Evolutionary conservation across 2,797 vertebrate genomes (phyloP), one percentile per base, ranked within the genome.

Genomic region (Megalops cyprinoides): DNA sequence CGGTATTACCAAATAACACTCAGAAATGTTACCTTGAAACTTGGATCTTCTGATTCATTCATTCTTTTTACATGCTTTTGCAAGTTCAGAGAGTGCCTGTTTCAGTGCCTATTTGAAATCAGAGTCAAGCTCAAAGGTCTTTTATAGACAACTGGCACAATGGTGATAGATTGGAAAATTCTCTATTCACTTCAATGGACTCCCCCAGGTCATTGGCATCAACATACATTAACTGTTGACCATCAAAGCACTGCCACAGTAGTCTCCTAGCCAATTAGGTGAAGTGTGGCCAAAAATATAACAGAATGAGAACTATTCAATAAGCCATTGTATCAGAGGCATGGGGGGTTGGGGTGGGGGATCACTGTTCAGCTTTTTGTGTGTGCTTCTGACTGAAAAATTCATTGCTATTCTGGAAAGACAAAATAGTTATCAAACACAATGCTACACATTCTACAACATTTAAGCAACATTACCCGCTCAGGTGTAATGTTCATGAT

Each of bases 101-200:
- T 55, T 89, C 82, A 82, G 84, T 84, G 83, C 79, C 83, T 79
- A 85, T 87, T 77, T 90, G 86, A 90, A 91, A 87, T 83, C 86
- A 84, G 86, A 85, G 84, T 86, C 80, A 87, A 84, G 83, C 84
- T 79, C 74, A 79, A 85, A 86, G 86, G 87, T 87, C 86, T 92
- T 88, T 93, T 93, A 94, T 94, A 93, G 86, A 90, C 87, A 89
- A 87, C 88, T 87, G 81, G 75, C 80, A 93, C 92, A 94, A 93
- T 92, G 85, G 86, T 89, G 91, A 92, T 55, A 62, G 77, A 85
- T 92, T 88, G 83, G 92, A 95, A 94, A 87, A 88, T 91, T 94
- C 91, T 89, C 80, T 88, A 85, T n/a, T 75, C 78, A 79, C 48
- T 82, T 78, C 78, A 84, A 78, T 44, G 79, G 58, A 67, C 85